These are phyloP conservation scores for Agriopis leucophaearia DNA, from an alignment of 2,888 invertebrate genomes.

Conservation along the genomic window DNA sequence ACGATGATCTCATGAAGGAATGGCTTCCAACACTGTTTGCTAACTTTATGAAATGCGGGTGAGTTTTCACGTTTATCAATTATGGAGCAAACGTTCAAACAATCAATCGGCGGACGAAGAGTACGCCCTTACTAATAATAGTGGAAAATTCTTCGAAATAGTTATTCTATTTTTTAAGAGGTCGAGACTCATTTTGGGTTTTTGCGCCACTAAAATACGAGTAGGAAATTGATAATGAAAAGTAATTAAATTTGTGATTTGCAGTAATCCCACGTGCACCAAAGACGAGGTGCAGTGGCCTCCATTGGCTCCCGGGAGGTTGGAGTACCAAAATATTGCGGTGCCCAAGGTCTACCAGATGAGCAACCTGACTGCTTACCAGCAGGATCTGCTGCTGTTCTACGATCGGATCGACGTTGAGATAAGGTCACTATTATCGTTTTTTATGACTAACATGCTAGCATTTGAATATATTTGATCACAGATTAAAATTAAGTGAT, in stretches of 20 bases:
- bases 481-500: too few species aligned
- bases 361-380: conserved; percentile 15
- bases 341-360: background rate
- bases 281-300: conserved; percentile 14
- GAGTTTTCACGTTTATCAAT: background rate
- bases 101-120: too few species aligned
- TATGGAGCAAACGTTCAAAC: too few species aligned
- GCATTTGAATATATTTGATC: too few species aligned
- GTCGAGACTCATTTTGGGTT: too few species aligned
- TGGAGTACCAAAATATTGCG: conserved; percentile 14
- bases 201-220: too few species aligned
- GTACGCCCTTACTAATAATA: too few species aligned
- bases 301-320: conserved; percentile 3
- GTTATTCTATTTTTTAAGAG: too few species aligned
- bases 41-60: conserved; percentile 50
- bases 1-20: conserved; percentile 47
- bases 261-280: conserved; percentile 6
- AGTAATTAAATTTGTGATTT: too few species aligned
- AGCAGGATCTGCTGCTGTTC: conserved; percentile 42
- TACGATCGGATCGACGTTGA: conserved; percentile 39
- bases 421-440: conserved; percentile 24
- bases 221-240: too few species aligned
- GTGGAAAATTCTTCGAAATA: too few species aligned
- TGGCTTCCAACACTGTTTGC: conserved; percentile 45
- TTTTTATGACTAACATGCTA: too few species aligned